Evolutionary conservation across 2,113 vertebrate species (phyloP), one percentile per base, ranked within the genome.

Genomic region (Nannospalax galili): DNA sequence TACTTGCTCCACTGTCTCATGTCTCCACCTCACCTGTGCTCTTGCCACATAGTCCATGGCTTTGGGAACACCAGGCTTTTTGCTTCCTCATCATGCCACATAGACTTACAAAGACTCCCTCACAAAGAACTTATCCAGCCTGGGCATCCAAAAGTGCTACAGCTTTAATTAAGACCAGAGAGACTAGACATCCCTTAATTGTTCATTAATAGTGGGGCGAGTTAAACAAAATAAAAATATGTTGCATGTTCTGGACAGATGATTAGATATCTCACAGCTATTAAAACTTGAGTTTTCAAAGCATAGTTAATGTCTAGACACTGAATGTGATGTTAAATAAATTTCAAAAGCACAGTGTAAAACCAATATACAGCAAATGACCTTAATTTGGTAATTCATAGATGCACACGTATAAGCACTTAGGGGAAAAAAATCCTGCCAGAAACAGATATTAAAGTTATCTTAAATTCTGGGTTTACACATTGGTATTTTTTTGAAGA

Each of bases 231-330:
- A 85, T 67, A 75, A 90, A 95, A 93, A 40, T 56, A 0, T 30
- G n/a, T 85, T 37, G 4, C 4, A 20, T n/a, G 4, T 60, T 52
- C 42, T 7, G 40, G n/a, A 52, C 3, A 88, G 19, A 69, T 26
- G 35, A 93, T 87, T n/a, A 69, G 40, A 84, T 40, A 79, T 65
- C 12, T 32, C 42, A 26, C 14, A 67, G 35, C 4, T 60, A 86
- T 72, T 79, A 37, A 48, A 81, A 93, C 30, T 60, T 70, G 75
- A 52, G 7, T n/a, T 91, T 91, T 74, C 70, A 89, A 95, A 77
- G 45, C 88, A 7, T 56, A 48, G 52, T 70, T 37, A 45, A 45
- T 84, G 35, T 67, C 28, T 87, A 37, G 7, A 78, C 17, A 48
- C 56, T 52, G 48, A 72, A 64, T 77, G 19, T 32, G 52, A 64